Evolutionary conservation across 92 coral and sea anemone genomes (phyloP).

Genomic region (Nematostella vectensis): DNA sequence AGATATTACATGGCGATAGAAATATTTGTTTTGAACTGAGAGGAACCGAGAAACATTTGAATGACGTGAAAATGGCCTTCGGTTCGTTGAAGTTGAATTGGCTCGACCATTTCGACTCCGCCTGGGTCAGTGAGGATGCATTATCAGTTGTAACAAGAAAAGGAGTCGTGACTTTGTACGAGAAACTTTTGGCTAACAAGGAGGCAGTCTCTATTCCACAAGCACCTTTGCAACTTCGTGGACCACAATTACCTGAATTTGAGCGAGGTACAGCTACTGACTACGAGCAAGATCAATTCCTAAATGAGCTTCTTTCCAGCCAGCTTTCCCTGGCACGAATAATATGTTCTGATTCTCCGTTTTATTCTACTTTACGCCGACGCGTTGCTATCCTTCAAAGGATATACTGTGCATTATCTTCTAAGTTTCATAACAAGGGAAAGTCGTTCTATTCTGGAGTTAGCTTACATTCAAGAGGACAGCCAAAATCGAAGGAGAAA

Average conservation of each 20-base stretch:
- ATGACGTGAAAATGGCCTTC: slow-evolving; percentile 32
- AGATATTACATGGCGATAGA: slow-evolving; percentile 16
- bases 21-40: slow-evolving; percentile 27
- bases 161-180: slow-evolving; percentile 65
- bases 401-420: slow-evolving; percentile 68
- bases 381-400: slow-evolving; percentile 67
- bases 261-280: slow-evolving; percentile 53
- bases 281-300: slow-evolving; percentile 66
- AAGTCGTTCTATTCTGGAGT: slow-evolving; percentile 13
- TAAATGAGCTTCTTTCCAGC: slow-evolving; percentile 64
- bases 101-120: slow-evolving; percentile 78
- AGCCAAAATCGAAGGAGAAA: slow-evolving; percentile 16
- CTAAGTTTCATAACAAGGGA: slow-evolving; percentile 60
- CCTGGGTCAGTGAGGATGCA: slow-evolving; percentile 71
- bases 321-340: slow-evolving; percentile 70
- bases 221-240: slow-evolving; percentile 57
- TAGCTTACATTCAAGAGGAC: slow-evolving; percentile 18
- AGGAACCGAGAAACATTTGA: slow-evolving; percentile 3
- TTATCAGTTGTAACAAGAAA: slow-evolving; percentile 56
- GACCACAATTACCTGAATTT: slow-evolving; percentile 68
- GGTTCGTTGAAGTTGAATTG: slow-evolving; percentile 51
- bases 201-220: slow-evolving; percentile 57
- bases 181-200: slow-evolving; percentile 68
- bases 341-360: slow-evolving; percentile 73
- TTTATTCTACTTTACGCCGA: slow-evolving; percentile 68